Percentiles rank a stretch among this genome's conserved stretches.
Conservation (phyloP, 2,113 vertebrate genomes). For the Neomonachus schauinslandi region DNA sequence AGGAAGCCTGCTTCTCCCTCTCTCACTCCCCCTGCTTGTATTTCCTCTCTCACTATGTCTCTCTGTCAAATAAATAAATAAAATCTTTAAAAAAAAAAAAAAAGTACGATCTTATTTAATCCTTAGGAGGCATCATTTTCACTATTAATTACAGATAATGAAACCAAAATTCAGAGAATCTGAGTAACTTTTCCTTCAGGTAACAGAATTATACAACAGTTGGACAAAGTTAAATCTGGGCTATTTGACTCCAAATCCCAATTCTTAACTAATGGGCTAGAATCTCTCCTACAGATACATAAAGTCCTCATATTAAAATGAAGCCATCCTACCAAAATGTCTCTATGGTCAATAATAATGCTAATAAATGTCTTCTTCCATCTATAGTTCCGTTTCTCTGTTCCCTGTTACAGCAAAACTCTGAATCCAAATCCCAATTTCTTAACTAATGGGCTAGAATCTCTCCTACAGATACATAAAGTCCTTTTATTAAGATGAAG, state of each 20-base stretch:
- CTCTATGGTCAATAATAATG: background rate
- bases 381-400: background rate
- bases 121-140: background rate
- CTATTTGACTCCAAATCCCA: background rate
- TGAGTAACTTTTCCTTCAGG: background rate
- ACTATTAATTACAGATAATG: background rate
- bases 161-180: background rate
- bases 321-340: background rate
- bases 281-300: background rate
- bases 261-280: background rate
- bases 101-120: constrained; percentile 6
- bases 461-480: background rate
- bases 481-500: background rate
- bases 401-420: constrained; percentile 5
- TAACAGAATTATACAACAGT: background rate
- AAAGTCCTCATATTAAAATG: background rate
- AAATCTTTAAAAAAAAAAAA: too few species aligned
- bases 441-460: background rate
- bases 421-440: background rate
- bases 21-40: too few species aligned
- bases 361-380: background rate
- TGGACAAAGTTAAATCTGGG: background rate
- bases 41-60: too few species aligned
- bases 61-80: too few species aligned
- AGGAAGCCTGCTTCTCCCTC: too few species aligned